Conservation (phyloP, 2,888 invertebrate genomes). For the Parochlus steinenii region DNA sequence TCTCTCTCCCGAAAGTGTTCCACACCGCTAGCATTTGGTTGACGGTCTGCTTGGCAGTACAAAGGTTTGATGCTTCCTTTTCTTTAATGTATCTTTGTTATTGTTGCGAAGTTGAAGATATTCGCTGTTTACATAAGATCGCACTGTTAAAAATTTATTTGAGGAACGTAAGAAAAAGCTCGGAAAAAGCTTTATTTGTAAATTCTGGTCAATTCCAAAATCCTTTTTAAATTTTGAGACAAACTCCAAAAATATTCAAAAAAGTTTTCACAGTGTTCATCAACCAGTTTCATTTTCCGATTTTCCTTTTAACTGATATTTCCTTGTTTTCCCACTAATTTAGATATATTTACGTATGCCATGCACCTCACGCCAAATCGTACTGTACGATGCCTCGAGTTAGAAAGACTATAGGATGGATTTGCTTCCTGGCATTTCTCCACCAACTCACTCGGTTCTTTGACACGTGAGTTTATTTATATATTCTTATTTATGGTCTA, state of each 20-base stretch:
- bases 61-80: constrained; percentile 44
- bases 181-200: no score
- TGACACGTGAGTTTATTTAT: constrained; percentile 40
- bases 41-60: constrained; percentile 76
- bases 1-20: constrained; percentile 71
- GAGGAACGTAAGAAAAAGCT: no score
- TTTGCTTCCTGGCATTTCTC: constrained; percentile 59
- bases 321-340: constrained; percentile 3
- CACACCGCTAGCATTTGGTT: constrained; percentile 92
- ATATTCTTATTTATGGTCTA: no score
- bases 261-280: not conserved
- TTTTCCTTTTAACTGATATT: constrained; percentile 9
- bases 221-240: no score
- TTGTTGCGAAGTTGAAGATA: not conserved
- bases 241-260: not conserved
- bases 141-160: no score
- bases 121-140: no score
- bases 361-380: constrained; percentile 74
- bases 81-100: constrained; percentile 3
- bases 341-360: constrained; percentile 83
- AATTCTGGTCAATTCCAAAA: no score
- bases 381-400: constrained; percentile 57
- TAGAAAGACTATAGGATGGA: constrained; percentile 59
- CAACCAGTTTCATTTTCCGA: not conserved
- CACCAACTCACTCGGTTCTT: constrained; percentile 74